Percentiles rank a stretch among this genome's conserved stretches.
Evolutionary conservation across 1,140 invertebrate genomes (phyloP).

Genomic region (Camponotus pennsylvanicus): DNA sequence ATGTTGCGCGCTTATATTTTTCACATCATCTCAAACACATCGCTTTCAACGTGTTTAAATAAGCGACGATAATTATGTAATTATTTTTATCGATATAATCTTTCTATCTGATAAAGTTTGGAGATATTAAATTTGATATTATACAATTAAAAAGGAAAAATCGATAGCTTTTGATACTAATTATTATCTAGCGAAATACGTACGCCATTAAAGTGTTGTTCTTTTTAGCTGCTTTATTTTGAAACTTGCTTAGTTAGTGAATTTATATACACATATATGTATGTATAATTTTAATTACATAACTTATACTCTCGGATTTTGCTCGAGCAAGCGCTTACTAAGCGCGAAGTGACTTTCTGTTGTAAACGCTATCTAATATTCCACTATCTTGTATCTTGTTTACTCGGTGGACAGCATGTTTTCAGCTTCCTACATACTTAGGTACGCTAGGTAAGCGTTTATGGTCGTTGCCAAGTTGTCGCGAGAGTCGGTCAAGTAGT

Average conservation of each 20-base stretch:
- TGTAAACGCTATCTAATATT: constrained; percentile 50
- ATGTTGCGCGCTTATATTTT: constrained; percentile 35
- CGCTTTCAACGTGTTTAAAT: constrained; percentile 15
- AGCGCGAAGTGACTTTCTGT: constrained; percentile 40
- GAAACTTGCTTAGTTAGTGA: background rate
- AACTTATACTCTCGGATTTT: constrained; percentile 21
- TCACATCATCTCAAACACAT: constrained; percentile 21
- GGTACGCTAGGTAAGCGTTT: constrained; percentile 26
- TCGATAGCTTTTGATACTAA: background rate
- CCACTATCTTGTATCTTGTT: constrained; percentile 57
- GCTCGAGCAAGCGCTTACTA: constrained; percentile 37
- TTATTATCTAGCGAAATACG: background rate
- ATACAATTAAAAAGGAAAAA: background rate
- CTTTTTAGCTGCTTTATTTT: background rate
- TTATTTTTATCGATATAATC: background rate
- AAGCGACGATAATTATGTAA: constrained; percentile 15
- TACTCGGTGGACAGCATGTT: constrained; percentile 39
- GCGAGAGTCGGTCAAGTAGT: constrained; percentile 29
- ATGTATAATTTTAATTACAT: constrained; percentile 3
- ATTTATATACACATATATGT: background rate
- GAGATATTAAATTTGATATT: background rate
- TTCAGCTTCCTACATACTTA: constrained; percentile 31
- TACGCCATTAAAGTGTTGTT: background rate
- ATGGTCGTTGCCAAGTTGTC: constrained; percentile 26
- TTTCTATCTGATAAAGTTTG: background rate